These are phyloP conservation scores for Forbesichthys agassizii DNA, from an alignment of 2,113 vertebrate species.

Conservation along the genomic window DNA sequence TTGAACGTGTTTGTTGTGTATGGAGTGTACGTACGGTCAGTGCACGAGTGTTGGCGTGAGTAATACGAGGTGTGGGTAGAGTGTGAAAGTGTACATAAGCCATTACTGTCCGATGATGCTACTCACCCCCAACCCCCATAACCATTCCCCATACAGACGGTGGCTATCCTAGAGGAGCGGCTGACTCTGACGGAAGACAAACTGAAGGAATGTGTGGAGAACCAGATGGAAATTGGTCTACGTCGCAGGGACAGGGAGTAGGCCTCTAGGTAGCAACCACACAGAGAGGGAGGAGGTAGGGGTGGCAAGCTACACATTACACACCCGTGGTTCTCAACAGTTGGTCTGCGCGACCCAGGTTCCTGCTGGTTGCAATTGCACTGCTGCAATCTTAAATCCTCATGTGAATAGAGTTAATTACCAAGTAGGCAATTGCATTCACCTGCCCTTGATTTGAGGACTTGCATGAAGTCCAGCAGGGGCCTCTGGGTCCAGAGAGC, in stretches of 20 bases:
- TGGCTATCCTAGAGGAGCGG: slow-evolving; percentile 85
- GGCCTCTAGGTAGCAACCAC: slow-evolving; percentile 32
- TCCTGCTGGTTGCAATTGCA: too few relatives aligned
- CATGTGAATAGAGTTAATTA: neutral
- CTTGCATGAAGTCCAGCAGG: neutral
- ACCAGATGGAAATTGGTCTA: slow-evolving; percentile 83
- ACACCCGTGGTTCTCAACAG: too few relatives aligned
- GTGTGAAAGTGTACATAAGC: too few relatives aligned
- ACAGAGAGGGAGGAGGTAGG: neutral
- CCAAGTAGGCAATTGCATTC: too few relatives aligned
- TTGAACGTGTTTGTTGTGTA: too few relatives aligned
- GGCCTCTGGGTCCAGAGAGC: too few relatives aligned
- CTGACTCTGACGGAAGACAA: slow-evolving; percentile 93
- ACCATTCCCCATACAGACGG: slow-evolving; percentile 60
- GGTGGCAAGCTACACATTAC: too few relatives aligned
- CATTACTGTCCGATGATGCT: slow-evolving; percentile 22
- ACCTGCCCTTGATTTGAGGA: too few relatives aligned
- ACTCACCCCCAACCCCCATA: neutral
- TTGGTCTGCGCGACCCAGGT: too few relatives aligned
- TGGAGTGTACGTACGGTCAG: too few relatives aligned
- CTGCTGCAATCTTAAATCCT: neutral
- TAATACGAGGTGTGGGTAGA: too few relatives aligned
- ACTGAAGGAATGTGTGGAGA: slow-evolving; percentile 91
- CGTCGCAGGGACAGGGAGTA: slow-evolving; percentile 63
- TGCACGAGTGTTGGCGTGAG: too few relatives aligned